Evolutionary conservation across 2,113 vertebrate genomes (phyloP).

Genomic region (Baryphthengus martii): DNA sequence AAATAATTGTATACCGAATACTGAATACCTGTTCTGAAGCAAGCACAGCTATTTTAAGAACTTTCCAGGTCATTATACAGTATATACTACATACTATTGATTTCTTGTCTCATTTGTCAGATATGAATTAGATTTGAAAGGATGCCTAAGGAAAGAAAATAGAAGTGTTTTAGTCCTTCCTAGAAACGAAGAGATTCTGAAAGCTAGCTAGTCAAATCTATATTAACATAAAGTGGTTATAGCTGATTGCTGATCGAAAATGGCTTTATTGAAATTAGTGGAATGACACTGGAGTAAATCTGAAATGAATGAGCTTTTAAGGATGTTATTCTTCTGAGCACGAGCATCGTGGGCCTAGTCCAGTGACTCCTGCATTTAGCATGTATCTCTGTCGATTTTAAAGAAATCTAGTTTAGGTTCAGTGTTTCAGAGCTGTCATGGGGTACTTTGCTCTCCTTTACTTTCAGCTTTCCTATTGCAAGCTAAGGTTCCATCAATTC

Average conservation of each 20-base stretch:
- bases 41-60: neutral
- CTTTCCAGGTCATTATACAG: neutral
- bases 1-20: neutral
- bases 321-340: neutral
- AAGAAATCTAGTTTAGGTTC: neutral
- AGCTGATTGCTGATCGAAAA: neutral
- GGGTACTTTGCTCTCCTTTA: neutral
- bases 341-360: neutral
- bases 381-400: neutral
- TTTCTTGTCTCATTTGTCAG: conserved; percentile 23
- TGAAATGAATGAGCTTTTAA: neutral
- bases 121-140: neutral
- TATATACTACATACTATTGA: neutral
- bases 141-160: neutral
- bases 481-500: neutral
- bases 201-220: neutral
- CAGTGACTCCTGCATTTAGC: neutral
- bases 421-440: neutral
- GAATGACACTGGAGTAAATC: neutral
- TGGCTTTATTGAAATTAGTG: neutral
- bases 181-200: neutral
- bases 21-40: neutral
- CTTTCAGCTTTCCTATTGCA: neutral
- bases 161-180: neutral
- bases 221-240: neutral